Conservation (phyloP, 2,797 vertebrate genomes). For the Threskiornis aethiopicus region DNA sequence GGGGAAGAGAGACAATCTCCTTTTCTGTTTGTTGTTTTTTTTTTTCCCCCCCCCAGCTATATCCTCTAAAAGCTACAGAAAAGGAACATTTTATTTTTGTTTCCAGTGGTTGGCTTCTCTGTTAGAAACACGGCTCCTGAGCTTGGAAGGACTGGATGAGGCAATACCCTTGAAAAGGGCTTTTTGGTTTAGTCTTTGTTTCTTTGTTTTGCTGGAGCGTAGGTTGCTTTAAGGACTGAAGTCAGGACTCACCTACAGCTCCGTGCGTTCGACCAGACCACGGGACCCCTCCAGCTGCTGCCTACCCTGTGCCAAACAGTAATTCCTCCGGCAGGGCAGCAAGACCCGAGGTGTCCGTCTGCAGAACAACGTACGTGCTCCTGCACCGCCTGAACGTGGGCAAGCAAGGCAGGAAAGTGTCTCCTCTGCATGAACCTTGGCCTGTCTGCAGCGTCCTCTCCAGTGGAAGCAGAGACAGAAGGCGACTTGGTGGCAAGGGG, state of each 20-base stretch:
- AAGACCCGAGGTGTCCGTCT: not conserved
- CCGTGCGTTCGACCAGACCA: not conserved
- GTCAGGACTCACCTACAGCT: conserved; percentile 27
- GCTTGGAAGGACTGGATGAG: not conserved
- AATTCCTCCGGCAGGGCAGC: not conserved
- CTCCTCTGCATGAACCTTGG: not conserved
- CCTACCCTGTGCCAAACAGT: not conserved
- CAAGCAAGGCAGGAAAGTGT: not conserved
- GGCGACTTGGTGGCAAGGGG: not conserved
- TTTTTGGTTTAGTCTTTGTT: conserved; percentile 7
- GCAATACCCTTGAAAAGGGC: conserved; percentile 14
- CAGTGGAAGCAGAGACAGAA: not conserved
- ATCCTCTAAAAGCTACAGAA: conserved; percentile 44
- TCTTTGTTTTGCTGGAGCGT: not conserved
- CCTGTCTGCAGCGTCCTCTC: not conserved
- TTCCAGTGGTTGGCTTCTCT: conserved; percentile 41
- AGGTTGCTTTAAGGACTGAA: not conserved
- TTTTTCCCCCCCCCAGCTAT: not conserved
- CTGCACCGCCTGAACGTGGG: not conserved
- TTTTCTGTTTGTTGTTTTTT: not conserved
- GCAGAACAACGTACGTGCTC: not conserved
- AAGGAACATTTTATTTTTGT: conserved; percentile 41
- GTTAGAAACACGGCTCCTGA: conserved; percentile 15
- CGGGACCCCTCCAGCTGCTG: conserved; percentile 21
- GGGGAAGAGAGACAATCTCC: conserved; percentile 59